These are phyloP conservation scores for Anolis apletophallus DNA, from an alignment of 2,797 vertebrate genomes.

Conservation along the genomic window DNA sequence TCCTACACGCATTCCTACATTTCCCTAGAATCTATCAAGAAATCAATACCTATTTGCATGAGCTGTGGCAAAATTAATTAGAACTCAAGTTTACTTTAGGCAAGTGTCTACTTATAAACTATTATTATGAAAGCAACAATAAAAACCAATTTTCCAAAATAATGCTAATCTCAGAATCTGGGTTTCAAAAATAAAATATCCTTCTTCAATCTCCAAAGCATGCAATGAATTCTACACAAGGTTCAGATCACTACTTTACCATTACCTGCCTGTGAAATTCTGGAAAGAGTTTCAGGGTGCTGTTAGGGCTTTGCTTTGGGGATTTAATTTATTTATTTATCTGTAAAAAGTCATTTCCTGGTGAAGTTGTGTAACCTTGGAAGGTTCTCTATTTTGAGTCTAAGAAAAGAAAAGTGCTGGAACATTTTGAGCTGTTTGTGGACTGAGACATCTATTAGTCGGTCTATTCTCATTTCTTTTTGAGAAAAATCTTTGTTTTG, in stretches of 20 bases:
- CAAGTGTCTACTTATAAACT: slow-evolving; percentile 63
- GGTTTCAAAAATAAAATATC: slow-evolving; percentile 63
- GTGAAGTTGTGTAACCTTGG: slow-evolving; percentile 64
- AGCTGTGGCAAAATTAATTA: slow-evolving; percentile 62
- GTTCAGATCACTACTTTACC: slow-evolving; percentile 35
- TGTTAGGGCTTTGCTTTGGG: neutral
- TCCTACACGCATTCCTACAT: slow-evolving; percentile 44
- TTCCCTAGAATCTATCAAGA: slow-evolving; percentile 48
- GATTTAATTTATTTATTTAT: neutral
- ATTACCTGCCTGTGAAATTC: slow-evolving; percentile 42
- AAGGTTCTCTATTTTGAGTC: slow-evolving; percentile 54
- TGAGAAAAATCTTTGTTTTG: neutral
- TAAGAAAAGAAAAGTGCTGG: slow-evolving; percentile 61
- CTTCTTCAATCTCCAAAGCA: slow-evolving; percentile 16
- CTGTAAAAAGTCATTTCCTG: slow-evolving; percentile 30
- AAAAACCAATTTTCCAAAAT: slow-evolving; percentile 50
- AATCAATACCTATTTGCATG: slow-evolving; percentile 47
- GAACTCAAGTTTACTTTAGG: slow-evolving; percentile 64
- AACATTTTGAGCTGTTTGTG: slow-evolving; percentile 53
- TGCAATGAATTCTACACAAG: neutral
- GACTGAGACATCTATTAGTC: slow-evolving; percentile 32
- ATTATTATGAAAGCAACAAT: slow-evolving; percentile 58
- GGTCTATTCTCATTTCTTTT: neutral
- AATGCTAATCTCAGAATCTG: slow-evolving; percentile 40
- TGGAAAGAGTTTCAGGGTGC: slow-evolving; percentile 58